A percentile compares a stretch with the other conserved stretches of the same genome.
Conservation (phyloP, 2,113 vertebrate species). For the Gallinago jamesoni region DNA sequence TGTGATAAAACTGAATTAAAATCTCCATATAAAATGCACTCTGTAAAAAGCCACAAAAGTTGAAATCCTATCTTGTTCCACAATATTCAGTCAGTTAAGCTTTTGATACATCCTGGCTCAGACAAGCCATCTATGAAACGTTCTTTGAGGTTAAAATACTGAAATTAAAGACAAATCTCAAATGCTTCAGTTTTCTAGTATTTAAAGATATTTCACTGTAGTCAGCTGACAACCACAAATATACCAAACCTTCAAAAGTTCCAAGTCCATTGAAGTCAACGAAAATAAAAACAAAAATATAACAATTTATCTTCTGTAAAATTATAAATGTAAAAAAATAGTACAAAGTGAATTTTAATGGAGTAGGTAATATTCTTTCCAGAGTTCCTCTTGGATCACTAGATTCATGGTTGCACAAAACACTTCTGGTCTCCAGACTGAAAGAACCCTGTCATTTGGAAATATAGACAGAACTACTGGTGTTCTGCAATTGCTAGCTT, state of each 20-base stretch:
- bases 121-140: neutral
- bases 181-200: neutral
- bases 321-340: neutral
- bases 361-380: neutral
- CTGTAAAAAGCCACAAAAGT: neutral
- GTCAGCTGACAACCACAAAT: neutral
- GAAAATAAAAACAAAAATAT: rapidly evolving
- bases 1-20: neutral
- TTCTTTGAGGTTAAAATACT: neutral
- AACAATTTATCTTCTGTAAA: neutral
- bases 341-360: too few species aligned
- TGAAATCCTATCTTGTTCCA: neutral
- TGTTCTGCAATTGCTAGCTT: neutral
- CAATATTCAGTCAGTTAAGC: neutral
- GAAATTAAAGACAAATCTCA: neutral
- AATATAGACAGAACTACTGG: neutral
- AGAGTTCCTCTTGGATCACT: neutral
- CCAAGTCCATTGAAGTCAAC: neutral
- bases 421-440: neutral
- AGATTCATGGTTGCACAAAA: neutral
- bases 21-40: neutral
- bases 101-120: neutral
- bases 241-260: neutral
- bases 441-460: neutral
- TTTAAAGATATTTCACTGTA: neutral